A percentile compares a stretch with the other conserved stretches of the same genome.
Evolutionary conservation across 2,888 invertebrate genomes (phyloP).

Genomic region (Leucozona laternaria): DNA sequence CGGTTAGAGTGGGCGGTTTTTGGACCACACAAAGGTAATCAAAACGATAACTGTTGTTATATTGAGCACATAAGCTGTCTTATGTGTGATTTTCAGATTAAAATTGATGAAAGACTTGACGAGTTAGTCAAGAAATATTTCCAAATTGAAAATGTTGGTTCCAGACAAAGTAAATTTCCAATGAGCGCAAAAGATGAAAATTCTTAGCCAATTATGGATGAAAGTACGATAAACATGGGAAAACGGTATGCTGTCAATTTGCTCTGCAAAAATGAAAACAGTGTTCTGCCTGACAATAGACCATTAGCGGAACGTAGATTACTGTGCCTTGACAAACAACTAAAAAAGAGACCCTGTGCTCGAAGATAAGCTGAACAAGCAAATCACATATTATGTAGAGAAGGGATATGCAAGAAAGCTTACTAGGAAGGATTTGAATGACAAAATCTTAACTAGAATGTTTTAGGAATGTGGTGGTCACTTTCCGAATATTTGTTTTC

Average conservation of each 20-base stretch:
- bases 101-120: slow-evolving; percentile 2
- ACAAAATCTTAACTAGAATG: background rate
- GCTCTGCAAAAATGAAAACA: background rate
- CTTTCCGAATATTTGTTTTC: slow-evolving; percentile 71
- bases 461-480: slow-evolving; percentile 72
- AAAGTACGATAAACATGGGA: background rate
- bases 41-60: background rate
- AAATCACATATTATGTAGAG: background rate
- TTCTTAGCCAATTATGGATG: slow-evolving; percentile 32
- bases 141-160: slow-evolving; percentile 9
- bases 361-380: background rate
- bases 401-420: background rate
- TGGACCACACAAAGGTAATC: background rate
- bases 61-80: background rate
- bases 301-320: background rate
- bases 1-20: background rate
- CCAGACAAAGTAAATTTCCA: background rate
- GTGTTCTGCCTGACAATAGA: background rate
- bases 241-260: background rate
- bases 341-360: background rate
- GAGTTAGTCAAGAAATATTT: slow-evolving; percentile 16
- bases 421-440: background rate
- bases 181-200: slow-evolving; percentile 12
- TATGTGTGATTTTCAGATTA: slow-evolving; percentile 7
- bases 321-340: background rate